Percentiles rank a stretch among this genome's conserved stretches.
Conservation (phyloP, 92 coral and sea anemone species). For the Siderastrea radians region DNA sequence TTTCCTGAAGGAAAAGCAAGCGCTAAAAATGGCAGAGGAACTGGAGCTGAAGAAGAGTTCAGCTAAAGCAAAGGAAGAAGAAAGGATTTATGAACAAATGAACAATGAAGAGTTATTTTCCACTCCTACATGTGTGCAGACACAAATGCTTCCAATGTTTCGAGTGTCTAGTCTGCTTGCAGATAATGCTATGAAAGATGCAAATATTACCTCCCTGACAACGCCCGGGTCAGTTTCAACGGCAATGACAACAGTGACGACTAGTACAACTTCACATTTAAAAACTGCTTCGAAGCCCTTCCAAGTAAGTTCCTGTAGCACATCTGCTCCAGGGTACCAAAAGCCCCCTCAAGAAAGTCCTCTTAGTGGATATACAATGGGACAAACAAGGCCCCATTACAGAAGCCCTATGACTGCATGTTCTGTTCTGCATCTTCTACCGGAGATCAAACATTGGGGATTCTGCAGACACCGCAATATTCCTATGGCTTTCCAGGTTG, state of each 20-base stretch:
- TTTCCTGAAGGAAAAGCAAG: slow-evolving; percentile 55
- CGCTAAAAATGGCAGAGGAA: slow-evolving; percentile 48
- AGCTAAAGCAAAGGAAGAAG: slow-evolving; percentile 64
- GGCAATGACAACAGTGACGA: background rate
- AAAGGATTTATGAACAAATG: slow-evolving; percentile 55
- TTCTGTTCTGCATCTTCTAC: too few relatives aligned
- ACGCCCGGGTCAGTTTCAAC: background rate
- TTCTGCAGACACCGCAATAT: too few relatives aligned
- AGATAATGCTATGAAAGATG: background rate
- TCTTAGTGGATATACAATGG: background rate
- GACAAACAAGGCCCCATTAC: too few relatives aligned
- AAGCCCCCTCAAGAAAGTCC: background rate
- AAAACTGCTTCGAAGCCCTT: too few relatives aligned
- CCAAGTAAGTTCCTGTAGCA: too few relatives aligned
- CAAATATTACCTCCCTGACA: slow-evolving; percentile 25
- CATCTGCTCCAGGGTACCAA: too few relatives aligned
- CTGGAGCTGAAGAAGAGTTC: slow-evolving; percentile 53
- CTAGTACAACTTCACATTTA: background rate
- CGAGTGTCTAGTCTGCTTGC: slow-evolving; percentile 1
- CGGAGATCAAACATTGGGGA: too few relatives aligned
- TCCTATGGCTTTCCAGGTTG: too few relatives aligned
- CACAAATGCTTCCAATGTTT: slow-evolving; percentile 19
- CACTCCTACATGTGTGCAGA: slow-evolving; percentile 28
- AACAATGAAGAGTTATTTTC: slow-evolving; percentile 24
- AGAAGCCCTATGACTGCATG: too few relatives aligned